These are phyloP conservation scores for Neodiprion fabricii DNA, from an alignment of 1,140 invertebrate species.

Conservation along the genomic window DNA sequence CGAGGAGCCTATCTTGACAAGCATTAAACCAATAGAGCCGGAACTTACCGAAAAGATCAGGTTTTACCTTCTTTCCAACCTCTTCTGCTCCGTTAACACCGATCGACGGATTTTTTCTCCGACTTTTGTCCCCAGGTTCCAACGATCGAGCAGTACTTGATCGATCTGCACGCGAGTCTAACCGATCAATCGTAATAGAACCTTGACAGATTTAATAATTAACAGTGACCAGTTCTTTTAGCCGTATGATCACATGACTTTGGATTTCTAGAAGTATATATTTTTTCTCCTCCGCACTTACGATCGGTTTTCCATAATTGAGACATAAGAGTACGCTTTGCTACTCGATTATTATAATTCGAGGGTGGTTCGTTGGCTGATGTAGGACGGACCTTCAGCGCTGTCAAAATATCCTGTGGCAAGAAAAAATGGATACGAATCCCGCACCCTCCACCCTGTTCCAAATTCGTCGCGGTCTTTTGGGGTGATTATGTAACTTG, in stretches of 20 bases:
- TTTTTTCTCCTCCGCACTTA: no score
- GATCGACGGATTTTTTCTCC: conserved; percentile 9
- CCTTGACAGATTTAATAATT: conserved; percentile 33
- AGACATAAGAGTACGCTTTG: no score
- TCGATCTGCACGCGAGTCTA: conserved; percentile 15
- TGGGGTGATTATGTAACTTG: conserved; percentile 50
- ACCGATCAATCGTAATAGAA: conserved; percentile 31
- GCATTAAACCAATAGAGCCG: neutral
- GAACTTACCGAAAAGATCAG: neutral
- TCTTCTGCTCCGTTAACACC: no score
- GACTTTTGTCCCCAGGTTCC: conserved; percentile 21
- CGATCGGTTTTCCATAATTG: no score
- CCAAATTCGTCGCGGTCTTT: conserved; percentile 51
- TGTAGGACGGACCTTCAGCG: neutral
- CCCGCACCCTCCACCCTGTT: neutral
- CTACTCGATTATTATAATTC: no score
- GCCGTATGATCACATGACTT: no score
- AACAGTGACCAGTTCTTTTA: conserved; percentile 22
- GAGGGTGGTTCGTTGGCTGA: no score
- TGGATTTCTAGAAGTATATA: no score
- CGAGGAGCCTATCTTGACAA: neutral
- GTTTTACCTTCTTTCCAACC: no score
- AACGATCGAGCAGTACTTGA: conserved; percentile 19
- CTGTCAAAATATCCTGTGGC: neutral
- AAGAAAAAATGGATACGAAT: conserved; percentile 13